Base-by-base conservation (phyloP, 2,113 vertebrate species). In the Pantherophis guttatus region DNA sequence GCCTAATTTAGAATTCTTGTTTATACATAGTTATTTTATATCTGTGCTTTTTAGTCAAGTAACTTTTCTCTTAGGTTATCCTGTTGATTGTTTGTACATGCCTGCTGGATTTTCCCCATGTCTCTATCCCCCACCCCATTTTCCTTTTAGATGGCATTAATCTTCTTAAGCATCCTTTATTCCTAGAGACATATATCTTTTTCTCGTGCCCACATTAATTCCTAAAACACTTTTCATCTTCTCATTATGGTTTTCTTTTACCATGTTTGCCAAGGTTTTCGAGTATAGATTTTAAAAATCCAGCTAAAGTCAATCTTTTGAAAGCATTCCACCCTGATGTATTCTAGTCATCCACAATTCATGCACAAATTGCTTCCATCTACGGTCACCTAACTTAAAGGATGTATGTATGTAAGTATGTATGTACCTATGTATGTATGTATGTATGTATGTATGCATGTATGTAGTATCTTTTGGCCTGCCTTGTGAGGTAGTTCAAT, bases 51-150 rank as follows among this genome's bases (percentile, higher is more conserved):
- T 53, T 8, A 81, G 39, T 19, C 0, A 33, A 26, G 12, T 53
- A 9, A 26, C 10, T 81, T 92, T 86, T 59, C 8, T 29, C 48
- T 92, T 75, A 6, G 62, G 55, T 52, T 44, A 5, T 33, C 10
- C 0, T 52, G 53, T 53, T 89, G 19, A 5, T 75, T 81, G 0
- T 24, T 0, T 4, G 1, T 10, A 62, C 21, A 2, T 0, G 44
- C 24, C 54, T 91, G 52, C n/a, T 93, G 87, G 62, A 57, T 87
- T 15, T 12, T 39, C 9, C 90, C 86, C 5, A 12, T 10, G 70
- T 52, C 11, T 52, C n/a, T 19, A 8, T 8, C 86, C 50, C 86
- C 33, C 44, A 0, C 5, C 58, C 58, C 44, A 65, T 23, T 23
- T 50, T 86, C 9, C 55, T 88, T 55, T 75, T 81, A 92, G 39